Evolutionary conservation across 2,113 vertebrate species (phyloP), one percentile per base, ranked within the genome.

Genomic region (Sitta europaea): DNA sequence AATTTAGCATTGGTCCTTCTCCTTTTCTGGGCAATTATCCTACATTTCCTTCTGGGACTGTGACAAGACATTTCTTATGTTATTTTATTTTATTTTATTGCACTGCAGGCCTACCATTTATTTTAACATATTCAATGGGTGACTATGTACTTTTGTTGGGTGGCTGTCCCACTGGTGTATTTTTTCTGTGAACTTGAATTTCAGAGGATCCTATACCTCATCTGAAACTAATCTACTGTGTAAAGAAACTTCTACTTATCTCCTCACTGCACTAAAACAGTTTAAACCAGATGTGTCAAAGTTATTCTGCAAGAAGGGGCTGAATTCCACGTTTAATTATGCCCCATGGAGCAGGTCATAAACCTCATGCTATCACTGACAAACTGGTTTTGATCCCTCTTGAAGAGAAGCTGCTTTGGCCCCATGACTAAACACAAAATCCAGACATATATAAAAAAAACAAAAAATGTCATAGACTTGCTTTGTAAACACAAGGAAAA

Each of bases 261-360:
- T 97, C 75, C 51, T 88, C 9, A 15, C 81, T 86, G 63, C 75
- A 92, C 59, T 80, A 83, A 93, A 92, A 88, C 81, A 80, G 55
- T 55, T 96, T 93, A 95, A 96, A 96, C 71, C 94, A 97, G 81
- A 96, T 95, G 93, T 95, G 81, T 92, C 94, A 96, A 96, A 92
- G 93, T 92, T 96, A 88, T 88, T 95, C 85, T 83, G 81, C 62
- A 95, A 97, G 81, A 96, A 74, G 43, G 54, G 85, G 18, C 36
- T 67, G 92, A 96, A 95, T 94, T 96, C 87, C 90, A 86, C 62
- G n/a, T 93, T 95, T 95, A 96, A 97, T 93, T 94, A 91, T 77
- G 93, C 95, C 88, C 95, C n/a, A 40, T 2, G 82, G 96, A 96
- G 36, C 66, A 58, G 28, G 87, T 54, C 85, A 95, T 94, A 97